Evolutionary conservation across 1,140 invertebrate genomes (phyloP).

Genomic region (Trachymyrmex cornetzi): DNA sequence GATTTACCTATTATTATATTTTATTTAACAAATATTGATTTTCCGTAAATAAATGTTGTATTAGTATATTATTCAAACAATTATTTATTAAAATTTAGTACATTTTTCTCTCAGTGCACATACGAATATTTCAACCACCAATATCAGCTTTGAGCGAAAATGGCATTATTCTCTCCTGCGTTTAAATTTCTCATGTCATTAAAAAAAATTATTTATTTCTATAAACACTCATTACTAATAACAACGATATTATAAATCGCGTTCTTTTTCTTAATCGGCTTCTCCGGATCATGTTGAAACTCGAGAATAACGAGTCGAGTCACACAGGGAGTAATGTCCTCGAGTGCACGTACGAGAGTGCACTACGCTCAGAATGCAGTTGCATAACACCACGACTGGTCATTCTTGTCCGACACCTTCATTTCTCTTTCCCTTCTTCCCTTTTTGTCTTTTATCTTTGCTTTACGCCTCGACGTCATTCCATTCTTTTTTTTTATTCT

Average conservation of each 20-base stretch:
- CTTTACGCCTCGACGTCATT: constrained; percentile 7
- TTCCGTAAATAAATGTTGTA: no score
- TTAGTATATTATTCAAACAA: no score
- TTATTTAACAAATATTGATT: no score
- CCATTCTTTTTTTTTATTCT: not conserved
- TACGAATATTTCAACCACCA: no score
- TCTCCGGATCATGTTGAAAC: constrained; percentile 34
- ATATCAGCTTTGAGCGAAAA: no score
- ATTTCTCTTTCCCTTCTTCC: constrained; percentile 29
- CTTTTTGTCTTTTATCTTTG: constrained; percentile 31
- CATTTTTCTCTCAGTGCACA: no score
- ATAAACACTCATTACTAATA: not conserved
- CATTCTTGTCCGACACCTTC: constrained; percentile 34
- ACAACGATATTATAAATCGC: not conserved
- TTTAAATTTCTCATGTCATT: not conserved
- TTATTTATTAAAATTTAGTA: no score
- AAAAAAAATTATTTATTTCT: not conserved
- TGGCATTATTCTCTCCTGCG: no score
- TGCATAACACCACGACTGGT: constrained; percentile 70
- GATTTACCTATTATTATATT: no score
- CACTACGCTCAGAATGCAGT: constrained; percentile 73
- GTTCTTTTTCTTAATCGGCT: not conserved
- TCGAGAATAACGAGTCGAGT: constrained; percentile 59
- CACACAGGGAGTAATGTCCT: constrained; percentile 74
- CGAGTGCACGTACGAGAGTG: constrained; percentile 70